Evolutionary conservation across 2,113 vertebrate genomes (phyloP).

Genomic region (Brachyistius frenatus): DNA sequence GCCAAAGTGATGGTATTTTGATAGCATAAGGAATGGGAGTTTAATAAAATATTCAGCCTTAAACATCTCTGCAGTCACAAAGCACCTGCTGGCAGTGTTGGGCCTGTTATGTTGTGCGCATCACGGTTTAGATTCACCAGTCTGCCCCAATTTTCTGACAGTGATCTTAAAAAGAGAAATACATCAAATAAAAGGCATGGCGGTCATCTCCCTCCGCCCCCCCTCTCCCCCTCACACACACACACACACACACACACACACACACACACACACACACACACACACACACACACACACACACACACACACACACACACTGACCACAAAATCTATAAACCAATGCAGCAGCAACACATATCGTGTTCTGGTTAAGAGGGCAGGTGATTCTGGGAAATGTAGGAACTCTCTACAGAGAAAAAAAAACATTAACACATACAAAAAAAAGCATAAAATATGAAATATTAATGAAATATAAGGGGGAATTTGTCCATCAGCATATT

Average conservation of each 20-base stretch:
- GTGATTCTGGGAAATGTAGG: neutral
- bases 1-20: neutral
- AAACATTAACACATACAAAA: neutral
- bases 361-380: slow-evolving; percentile 1
- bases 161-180: slow-evolving; percentile 2
- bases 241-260: slow-evolving; percentile 8
- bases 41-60: slow-evolving; percentile 26
- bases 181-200: slow-evolving; percentile 1
- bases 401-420: no score
- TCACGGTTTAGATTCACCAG: neutral
- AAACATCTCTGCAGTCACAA: slow-evolving; percentile 11
- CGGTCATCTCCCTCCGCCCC: neutral
- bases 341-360: slow-evolving; percentile 16
- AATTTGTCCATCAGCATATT: slow-evolving; percentile 14
- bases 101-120: neutral
- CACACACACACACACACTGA: slow-evolving; percentile 12
- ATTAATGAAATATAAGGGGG: neutral
- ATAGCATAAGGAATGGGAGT: neutral
- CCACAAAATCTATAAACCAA: slow-evolving; percentile 35
- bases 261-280: no score
- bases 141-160: neutral
- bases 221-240: no score
- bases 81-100: neutral
- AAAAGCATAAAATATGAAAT: neutral
- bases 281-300: slow-evolving; percentile 1